Percentiles rank a stretch among this genome's conserved stretches.
Conservation (phyloP, 2,797 vertebrate species). For the Macroramphosus scolopax region DNA sequence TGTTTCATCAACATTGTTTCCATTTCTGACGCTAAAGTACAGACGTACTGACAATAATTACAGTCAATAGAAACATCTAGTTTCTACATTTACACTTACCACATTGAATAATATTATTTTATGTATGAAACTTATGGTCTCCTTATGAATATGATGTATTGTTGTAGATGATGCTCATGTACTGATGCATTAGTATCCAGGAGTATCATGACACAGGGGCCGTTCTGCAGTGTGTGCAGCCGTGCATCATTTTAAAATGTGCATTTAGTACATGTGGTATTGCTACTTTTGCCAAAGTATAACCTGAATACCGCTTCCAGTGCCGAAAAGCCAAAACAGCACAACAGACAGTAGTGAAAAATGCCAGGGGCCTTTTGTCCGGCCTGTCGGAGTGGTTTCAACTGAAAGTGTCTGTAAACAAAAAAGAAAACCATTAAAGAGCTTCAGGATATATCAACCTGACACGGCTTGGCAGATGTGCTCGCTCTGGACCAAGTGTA, state of each 20-base stretch:
- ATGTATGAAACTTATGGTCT: neutral
- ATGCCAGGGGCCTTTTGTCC: conserved; percentile 7
- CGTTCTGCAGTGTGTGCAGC: too few relatives aligned
- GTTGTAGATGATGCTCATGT: neutral
- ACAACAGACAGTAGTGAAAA: neutral
- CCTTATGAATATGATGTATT: neutral
- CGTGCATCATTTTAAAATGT: too few relatives aligned
- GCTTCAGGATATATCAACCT: conserved; percentile 40
- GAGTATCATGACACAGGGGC: too few relatives aligned
- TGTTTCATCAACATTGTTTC: conserved; percentile 2
- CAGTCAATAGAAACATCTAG: too few relatives aligned
- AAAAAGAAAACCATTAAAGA: conserved; percentile 36
- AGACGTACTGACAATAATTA: too few relatives aligned
- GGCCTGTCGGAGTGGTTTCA: conserved; percentile 23
- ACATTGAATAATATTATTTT: neutral
- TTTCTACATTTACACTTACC: neutral
- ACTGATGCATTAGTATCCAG: too few relatives aligned
- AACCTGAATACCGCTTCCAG: neutral
- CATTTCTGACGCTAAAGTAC: too few relatives aligned
- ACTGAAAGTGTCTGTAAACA: conserved; percentile 26
- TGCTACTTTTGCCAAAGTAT: too few relatives aligned
- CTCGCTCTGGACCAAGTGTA: conserved; percentile 36
- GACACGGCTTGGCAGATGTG: conserved; percentile 58
- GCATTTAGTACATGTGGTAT: too few relatives aligned
- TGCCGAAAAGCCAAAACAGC: conserved; percentile 9